Evolutionary conservation across 2,797 vertebrate genomes (phyloP), one percentile per base, ranked within the genome.

Genomic region (Xenops minutus): DNA sequence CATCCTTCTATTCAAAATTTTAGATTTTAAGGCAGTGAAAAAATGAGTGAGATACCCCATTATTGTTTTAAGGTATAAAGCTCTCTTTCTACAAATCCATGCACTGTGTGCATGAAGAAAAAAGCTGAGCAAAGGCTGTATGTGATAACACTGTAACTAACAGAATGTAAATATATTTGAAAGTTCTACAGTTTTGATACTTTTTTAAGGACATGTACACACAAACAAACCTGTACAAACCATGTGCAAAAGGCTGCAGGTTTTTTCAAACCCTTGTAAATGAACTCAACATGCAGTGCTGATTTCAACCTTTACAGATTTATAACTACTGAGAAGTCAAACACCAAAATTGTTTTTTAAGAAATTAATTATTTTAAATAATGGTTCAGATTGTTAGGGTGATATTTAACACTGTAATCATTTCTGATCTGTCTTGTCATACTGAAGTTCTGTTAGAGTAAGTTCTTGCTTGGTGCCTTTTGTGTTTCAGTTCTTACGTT

Each of bases 101-200:
- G 96, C 97, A 97, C 98, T 85, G 76, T 97, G 97, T 98, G 97
- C 94, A 96, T 85, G 94, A 88, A 72, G 68, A 54, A 88, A 48
- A 75, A 93, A 88, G 73, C 68, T 64, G 78, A 96, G 90, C 87
- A 84, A 80, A 92, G 88, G 91, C 91, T 96, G 80, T 95, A 86
- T 94, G 94, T 95, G 97, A 78, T 97, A 96, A 96, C 88, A 96
- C 95, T 98, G 96, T 98, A 96, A 95, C 96, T 97, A 97, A 98
- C 97, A 96, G 77, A 97, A 94, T 97, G 98, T 98, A 96, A 95
- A 97, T 98, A 98, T 93, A 97, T 98, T 97, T 97, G 97, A 95
- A 97, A 97, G 95, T 85, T 95, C 94, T 95, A 97, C 97, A 93
- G 83, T 98, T 98, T 98, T 98, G 98, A 98, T 98, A 98, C 97